Conservation (phyloP, 1,140 invertebrate species). For the Brachystomella parvula region DNA sequence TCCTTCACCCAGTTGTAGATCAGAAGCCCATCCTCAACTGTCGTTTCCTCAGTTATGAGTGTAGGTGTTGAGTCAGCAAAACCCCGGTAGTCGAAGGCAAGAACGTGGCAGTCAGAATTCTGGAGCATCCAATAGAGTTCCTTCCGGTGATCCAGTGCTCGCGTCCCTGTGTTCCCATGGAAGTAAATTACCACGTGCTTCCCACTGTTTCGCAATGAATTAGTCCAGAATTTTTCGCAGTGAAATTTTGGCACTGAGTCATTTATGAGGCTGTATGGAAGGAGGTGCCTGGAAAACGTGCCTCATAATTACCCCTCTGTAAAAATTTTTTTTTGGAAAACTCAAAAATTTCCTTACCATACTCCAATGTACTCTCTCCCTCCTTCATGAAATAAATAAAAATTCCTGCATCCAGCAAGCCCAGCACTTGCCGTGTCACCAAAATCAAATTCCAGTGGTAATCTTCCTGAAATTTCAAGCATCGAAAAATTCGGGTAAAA, state of each 20-base stretch:
- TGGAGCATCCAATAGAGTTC: conserved; percentile 74
- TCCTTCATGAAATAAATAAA: conserved; percentile 5
- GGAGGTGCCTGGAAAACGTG: conserved; percentile 1
- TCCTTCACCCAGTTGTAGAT: conserved; percentile 68
- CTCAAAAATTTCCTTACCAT: conserved; percentile 10
- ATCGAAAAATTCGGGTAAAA: background rate
- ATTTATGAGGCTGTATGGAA: conserved; percentile 3
- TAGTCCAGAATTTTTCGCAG: background rate
- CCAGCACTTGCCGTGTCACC: background rate
- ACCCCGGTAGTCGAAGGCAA: conserved; percentile 85
- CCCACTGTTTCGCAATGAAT: background rate
- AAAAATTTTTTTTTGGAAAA: background rate
- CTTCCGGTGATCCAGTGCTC: conserved; percentile 65
- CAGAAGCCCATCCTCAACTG: conserved; percentile 70
- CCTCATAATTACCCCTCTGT: background rate
- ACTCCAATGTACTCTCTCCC: background rate
- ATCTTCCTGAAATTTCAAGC: background rate
- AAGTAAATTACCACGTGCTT: conserved; percentile 57
- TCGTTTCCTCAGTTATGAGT: conserved; percentile 65
- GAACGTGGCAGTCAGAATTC: conserved; percentile 70
- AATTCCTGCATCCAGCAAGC: conserved; percentile 8
- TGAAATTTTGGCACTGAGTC: background rate
- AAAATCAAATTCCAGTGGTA: background rate
- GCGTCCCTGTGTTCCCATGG: conserved; percentile 82
- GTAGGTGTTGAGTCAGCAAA: conserved; percentile 75